Base-by-base conservation (phyloP, 2,888 invertebrate genomes). In the Artemia sp. region DNA sequence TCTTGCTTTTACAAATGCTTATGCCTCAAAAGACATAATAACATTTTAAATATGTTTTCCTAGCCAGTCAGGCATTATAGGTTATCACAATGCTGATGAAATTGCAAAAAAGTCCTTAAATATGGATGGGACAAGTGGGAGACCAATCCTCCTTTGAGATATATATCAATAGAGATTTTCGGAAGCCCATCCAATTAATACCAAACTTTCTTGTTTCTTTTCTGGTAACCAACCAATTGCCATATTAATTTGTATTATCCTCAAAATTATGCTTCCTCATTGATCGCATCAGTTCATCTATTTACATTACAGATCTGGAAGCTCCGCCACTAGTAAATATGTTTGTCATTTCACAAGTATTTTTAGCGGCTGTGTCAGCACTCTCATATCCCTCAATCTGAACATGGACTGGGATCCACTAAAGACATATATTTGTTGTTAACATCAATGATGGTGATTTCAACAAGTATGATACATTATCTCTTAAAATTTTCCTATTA, bases 341-440 rank as follows among this genome's bases (percentile, higher is more conserved):
- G 6, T 38, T 38, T 58, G 9, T 58, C 58, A 58, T 58, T 14
- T 58, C 58, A 58, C 58, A 58, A 8, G 58, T 1, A 7, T 58
- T 8, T 58, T 58, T 58, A 58, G 58, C 58, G 8, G 58, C 58
- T 14, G n/a, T n/a, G 8, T 58, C 58, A 58, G 58, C 58, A n/a
- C 58, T 58, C 58, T 8, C 58, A 14, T 58, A 7, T 58, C 8
- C 58, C 9, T 58, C 8, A 58, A 58, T 8, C 58, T 8, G 8
- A 7, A 53, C 58, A 53, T 53, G 58, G 12, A 14, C 58, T n/a
- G 58, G 58, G 58, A 53, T 53, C 58, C 58, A 53, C 58, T 53
- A 2, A 14, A 53, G 58, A 53, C 58, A 53, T 53, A 53, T 4
- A 14, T 53, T 53, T 58, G 58, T 58, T 8, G 9, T 58, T 58